phyloP scores from a whole-genome alignment of 1,140 invertebrate genomes.

The Nixonia krombeini region DNA sequence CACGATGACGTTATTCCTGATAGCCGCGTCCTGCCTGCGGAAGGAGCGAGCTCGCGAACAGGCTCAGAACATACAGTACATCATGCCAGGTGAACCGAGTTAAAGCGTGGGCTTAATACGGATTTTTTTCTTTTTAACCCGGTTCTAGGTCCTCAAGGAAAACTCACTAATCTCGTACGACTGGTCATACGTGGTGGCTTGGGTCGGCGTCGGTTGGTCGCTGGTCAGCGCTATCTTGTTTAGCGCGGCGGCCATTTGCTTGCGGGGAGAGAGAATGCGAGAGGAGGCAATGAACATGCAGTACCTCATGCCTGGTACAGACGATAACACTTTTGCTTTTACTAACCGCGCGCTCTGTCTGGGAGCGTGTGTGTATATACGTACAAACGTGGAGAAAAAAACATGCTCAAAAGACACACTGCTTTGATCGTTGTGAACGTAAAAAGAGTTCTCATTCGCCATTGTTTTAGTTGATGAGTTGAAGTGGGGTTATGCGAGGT shows the following conservation, averaged over 20 bases:
- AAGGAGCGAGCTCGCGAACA: constrained; percentile 79
- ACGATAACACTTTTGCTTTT: constrained; percentile 51
- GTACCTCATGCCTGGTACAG: constrained; percentile 96
- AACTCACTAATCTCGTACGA: constrained; percentile 90
- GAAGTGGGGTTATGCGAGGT: no score
- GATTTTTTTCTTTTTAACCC: constrained; percentile 66
- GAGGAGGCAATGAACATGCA: constrained; percentile 97
- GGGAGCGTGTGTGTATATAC: neutral
- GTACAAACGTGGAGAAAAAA: neutral
- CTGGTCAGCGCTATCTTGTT: constrained; percentile 91
- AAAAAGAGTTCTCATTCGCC: no score
- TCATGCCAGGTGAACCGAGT: constrained; percentile 82
- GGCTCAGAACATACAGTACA: constrained; percentile 87
- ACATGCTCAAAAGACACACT: no score
- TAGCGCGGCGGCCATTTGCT: constrained; percentile 92
- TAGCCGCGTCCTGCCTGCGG: constrained; percentile 82
- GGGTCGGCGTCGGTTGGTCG: constrained; percentile 92
- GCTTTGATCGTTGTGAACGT: no score
- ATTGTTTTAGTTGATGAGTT: no score
- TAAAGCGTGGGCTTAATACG: constrained; percentile 60
- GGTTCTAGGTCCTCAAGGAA: constrained; percentile 85
- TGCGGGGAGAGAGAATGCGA: constrained; percentile 90
- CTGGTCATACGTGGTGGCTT: constrained; percentile 96
- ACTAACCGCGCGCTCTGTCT: constrained; percentile 18
- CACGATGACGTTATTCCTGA: constrained; percentile 84